A percentile compares a stretch with the other conserved stretches of the same genome.
Conservation (phyloP, 2,797 vertebrate species). For the Oreochromis grahami region DNA sequence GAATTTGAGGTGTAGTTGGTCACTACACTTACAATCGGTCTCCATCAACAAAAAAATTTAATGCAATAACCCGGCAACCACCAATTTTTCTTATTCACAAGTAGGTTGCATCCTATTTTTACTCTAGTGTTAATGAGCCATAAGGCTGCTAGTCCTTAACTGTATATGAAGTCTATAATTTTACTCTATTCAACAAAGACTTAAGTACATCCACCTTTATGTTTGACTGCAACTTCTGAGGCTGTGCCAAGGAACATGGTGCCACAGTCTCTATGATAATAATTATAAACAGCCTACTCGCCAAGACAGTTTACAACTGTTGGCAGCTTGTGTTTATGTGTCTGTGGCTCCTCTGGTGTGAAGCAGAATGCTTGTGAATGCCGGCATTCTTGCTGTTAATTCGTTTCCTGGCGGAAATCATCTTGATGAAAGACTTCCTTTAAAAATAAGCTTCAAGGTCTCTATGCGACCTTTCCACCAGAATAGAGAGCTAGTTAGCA, state of each 20-base stretch:
- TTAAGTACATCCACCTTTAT: not conserved
- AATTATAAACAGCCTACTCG: not conserved
- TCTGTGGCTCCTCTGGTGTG: not conserved
- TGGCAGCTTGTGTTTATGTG: not conserved
- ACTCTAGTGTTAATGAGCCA: not conserved
- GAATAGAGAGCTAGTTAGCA: slow-evolving; percentile 6
- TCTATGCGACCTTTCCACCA: not conserved
- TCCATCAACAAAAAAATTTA: not conserved
- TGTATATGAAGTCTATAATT: not conserved
- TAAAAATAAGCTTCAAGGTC: not conserved
- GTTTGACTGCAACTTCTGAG: not conserved
- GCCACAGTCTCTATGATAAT: not conserved
- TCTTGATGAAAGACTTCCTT: not conserved
- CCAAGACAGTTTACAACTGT: not conserved
- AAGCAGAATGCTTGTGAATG: not conserved
- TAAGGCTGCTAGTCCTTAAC: not conserved
- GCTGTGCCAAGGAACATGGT: not conserved
- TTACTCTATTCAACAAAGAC: not conserved
- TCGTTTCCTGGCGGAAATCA: not conserved
- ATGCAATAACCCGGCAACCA: not conserved
- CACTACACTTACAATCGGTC: not conserved
- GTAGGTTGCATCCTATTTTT: not conserved
- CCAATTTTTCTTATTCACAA: not conserved
- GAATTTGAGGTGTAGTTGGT: not conserved
- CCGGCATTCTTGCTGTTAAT: not conserved